Conservation (phyloP, 2,113 vertebrate genomes). For the Menidia beryllina region DNA sequence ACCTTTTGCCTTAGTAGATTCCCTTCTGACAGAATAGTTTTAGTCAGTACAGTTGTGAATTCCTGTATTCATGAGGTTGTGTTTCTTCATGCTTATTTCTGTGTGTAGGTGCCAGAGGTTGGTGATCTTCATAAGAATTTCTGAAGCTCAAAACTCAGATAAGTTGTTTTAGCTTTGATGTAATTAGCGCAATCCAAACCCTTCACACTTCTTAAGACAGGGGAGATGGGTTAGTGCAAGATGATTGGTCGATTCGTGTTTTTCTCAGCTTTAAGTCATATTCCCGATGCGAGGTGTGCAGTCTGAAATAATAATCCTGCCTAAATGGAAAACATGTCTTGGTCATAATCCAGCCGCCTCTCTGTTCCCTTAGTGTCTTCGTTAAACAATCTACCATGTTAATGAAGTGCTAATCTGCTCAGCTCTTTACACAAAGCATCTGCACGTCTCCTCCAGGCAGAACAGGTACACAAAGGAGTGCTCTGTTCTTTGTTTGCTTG, state of each 20-base stretch:
- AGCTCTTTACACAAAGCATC: slow-evolving; percentile 76
- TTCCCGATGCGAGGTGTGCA: slow-evolving; percentile 67
- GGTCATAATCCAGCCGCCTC: slow-evolving; percentile 77
- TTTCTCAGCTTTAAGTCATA: slow-evolving; percentile 68
- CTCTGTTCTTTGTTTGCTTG: slow-evolving; percentile 51
- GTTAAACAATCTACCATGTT: slow-evolving; percentile 75
- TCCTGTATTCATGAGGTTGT: no score
- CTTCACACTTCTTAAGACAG: slow-evolving; percentile 34
- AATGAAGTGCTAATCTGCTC: slow-evolving; percentile 78
- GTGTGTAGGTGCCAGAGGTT: no score
- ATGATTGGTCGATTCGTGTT: slow-evolving; percentile 62
- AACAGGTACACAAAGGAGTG: slow-evolving; percentile 65
- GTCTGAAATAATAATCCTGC: slow-evolving; percentile 74
- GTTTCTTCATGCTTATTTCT: no score
- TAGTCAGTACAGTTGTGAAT: no score
- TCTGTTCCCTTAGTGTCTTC: slow-evolving; percentile 70
- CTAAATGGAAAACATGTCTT: slow-evolving; percentile 78
- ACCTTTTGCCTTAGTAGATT: no score
- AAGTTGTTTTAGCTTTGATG: slow-evolving; percentile 34
- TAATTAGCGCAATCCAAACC: slow-evolving; percentile 33
- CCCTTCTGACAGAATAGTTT: no score
- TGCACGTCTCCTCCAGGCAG: slow-evolving; percentile 65
- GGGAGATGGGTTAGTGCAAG: slow-evolving; percentile 27
- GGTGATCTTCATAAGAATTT: no score
- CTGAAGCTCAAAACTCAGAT: background rate